These are phyloP conservation scores for Oreortyx pictus DNA, from an alignment of 2,797 vertebrate species.

Conservation along the genomic window DNA sequence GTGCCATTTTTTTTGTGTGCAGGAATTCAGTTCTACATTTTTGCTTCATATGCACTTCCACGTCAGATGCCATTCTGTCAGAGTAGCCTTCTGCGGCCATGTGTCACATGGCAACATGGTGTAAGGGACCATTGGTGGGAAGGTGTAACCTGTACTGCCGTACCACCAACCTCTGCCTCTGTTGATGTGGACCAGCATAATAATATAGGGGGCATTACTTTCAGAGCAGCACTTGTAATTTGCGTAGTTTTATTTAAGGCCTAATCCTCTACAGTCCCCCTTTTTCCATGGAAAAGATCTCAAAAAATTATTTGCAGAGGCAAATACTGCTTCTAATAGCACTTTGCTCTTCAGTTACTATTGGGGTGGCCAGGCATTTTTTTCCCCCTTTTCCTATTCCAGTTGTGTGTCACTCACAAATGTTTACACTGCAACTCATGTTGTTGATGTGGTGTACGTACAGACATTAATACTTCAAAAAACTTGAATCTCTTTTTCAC, in stretches of 20 bases:
- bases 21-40: too few relatives aligned
- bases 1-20: too few relatives aligned
- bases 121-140: too few relatives aligned
- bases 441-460: conserved; percentile 10
- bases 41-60: too few relatives aligned
- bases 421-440: background rate
- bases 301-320: too few relatives aligned
- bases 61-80: too few relatives aligned
- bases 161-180: too few relatives aligned
- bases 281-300: background rate
- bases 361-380: background rate
- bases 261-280: background rate
- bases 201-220: too few relatives aligned
- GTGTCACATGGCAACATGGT: too few relatives aligned
- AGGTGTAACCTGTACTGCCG: too few relatives aligned
- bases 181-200: too few relatives aligned
- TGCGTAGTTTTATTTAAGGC: background rate
- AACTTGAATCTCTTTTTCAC: conserved; percentile 32
- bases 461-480: conserved; percentile 35
- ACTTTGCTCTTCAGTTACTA: background rate
- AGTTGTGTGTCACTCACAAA: background rate
- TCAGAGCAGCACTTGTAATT: background rate
- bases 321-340: background rate
- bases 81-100: too few relatives aligned
- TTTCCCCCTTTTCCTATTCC: background rate